Evolutionary conservation across 2,888 invertebrate genomes (phyloP).

Genomic region (Tipula unca): DNA sequence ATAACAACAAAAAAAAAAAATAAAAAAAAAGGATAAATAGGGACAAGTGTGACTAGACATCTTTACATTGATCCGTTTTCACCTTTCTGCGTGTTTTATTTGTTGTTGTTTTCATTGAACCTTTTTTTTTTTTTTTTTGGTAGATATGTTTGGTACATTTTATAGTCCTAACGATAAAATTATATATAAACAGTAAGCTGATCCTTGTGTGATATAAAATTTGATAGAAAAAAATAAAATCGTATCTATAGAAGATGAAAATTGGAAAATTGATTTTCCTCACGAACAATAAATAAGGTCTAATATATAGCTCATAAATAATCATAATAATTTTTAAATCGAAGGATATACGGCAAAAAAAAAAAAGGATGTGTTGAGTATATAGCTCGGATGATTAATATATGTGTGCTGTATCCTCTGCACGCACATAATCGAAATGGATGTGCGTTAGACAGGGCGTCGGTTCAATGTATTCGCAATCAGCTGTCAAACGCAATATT

Average conservation of each 20-base stretch:
- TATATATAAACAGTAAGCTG: not conserved
- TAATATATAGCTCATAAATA: not conserved
- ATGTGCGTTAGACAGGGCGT: not conserved
- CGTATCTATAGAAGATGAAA: not conserved
- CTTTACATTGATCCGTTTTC: not conserved
- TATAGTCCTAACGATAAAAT: not conserved
- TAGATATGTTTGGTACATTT: not conserved
- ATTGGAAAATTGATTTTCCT: conserved; percentile 14
- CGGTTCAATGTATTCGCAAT: not conserved
- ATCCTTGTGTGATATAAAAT: not conserved
- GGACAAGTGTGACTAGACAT: not conserved
- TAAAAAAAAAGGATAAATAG: not conserved
- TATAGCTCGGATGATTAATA: not conserved
- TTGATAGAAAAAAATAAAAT: not conserved
- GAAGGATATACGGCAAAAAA: not conserved
- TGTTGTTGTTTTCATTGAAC: not conserved
- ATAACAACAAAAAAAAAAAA: no score
- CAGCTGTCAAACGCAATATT: not conserved
- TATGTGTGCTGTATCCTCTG: not conserved
- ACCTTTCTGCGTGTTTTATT: not conserved
- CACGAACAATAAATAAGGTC: not conserved
- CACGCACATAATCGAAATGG: not conserved
- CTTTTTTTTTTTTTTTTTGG: not conserved
- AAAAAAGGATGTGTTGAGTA: not conserved
- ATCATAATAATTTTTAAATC: not conserved